These are phyloP conservation scores for Pelmatolapia mariae DNA, from an alignment of 2,113 vertebrate species.

Conservation along the genomic window DNA sequence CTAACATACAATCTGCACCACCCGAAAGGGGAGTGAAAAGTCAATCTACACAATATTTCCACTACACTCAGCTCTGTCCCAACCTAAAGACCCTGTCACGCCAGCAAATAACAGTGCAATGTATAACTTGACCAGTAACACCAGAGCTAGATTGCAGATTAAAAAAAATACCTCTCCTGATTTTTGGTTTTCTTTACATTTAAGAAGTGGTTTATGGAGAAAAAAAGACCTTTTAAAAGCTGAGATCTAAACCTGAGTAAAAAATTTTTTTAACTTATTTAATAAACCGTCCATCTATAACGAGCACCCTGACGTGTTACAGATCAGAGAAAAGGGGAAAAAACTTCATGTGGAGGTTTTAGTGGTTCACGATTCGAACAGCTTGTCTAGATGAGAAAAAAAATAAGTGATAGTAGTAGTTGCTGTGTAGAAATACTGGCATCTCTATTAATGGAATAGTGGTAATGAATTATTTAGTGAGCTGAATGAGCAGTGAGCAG, in stretches of 20 bases:
- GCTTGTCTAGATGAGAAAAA: background rate
- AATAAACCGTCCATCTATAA: background rate
- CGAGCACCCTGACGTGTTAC: background rate
- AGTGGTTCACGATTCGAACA: background rate
- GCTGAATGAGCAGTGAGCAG: background rate
- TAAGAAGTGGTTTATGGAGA: background rate
- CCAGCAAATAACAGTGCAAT: background rate
- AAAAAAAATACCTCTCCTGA: background rate
- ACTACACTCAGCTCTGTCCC: background rate
- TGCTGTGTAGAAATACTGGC: background rate
- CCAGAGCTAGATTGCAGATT: background rate
- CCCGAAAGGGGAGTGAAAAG: background rate
- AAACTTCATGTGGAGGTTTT: background rate
- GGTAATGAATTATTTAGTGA: background rate
- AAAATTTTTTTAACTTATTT: background rate
- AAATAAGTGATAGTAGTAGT: background rate
- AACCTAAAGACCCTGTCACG: background rate
- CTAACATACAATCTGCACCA: background rate
- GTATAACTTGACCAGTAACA: background rate
- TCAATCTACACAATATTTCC: background rate
- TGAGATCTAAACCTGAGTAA: background rate
- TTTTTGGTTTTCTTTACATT: background rate
- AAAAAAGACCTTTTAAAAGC: background rate
- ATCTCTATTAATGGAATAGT: background rate
- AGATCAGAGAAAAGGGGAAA: background rate